Evolutionary conservation across 2,113 vertebrate genomes (phyloP).

Genomic region (Uria aalge): DNA sequence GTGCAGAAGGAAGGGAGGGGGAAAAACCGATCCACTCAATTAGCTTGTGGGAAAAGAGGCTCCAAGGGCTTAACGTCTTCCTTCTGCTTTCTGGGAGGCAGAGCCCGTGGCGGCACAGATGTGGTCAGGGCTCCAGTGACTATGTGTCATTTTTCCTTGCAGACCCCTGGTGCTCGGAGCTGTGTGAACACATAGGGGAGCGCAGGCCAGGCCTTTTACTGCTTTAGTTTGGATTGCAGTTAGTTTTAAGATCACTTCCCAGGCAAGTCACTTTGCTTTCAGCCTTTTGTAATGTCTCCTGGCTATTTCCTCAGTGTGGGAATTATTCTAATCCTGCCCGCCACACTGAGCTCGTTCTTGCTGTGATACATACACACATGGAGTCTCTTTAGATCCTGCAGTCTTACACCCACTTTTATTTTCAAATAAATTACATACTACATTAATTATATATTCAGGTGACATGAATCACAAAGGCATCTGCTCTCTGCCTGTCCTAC

Average conservation of each 20-base stretch:
- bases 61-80: neutral
- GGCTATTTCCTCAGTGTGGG: constrained; percentile 3
- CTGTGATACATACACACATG: neutral
- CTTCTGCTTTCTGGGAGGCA: neutral
- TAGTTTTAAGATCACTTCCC: constrained; percentile 11
- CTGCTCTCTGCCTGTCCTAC: neutral
- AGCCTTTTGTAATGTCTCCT: neutral
- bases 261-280: neutral
- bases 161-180: neutral
- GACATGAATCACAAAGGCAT: neutral
- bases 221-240: neutral
- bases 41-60: neutral
- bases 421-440: constrained; percentile 6
- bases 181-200: neutral
- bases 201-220: neutral
- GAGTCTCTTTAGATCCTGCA: neutral
- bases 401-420: constrained; percentile 2
- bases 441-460: constrained; percentile 34
- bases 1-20: neutral
- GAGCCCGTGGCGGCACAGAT: neutral
- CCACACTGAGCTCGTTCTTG: neutral
- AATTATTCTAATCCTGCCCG: constrained; percentile 8
- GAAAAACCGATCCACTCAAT: neutral
- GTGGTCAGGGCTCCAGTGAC: neutral
- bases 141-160: neutral